Evolutionary conservation across 2,888 invertebrate genomes (phyloP).

Genomic region (Apamea crenata): DNA sequence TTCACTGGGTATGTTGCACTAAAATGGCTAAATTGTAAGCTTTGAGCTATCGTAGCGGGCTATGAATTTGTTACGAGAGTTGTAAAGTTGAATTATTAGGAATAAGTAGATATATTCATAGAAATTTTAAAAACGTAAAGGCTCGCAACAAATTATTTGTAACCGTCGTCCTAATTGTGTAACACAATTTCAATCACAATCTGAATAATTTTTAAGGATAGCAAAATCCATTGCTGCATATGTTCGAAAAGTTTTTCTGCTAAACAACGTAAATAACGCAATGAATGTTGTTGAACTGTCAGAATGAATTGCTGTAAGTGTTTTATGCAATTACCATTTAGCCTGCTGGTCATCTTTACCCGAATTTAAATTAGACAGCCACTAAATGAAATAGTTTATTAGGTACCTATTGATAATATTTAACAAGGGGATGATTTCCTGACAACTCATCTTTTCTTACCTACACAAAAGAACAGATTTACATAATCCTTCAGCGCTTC

Average conservation of each 20-base stretch:
- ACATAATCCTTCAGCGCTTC: too few species aligned
- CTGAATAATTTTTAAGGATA: background rate
- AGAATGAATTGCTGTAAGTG: background rate
- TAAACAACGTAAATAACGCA: background rate
- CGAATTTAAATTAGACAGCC: background rate
- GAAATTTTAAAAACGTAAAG: background rate
- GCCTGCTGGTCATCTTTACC: background rate
- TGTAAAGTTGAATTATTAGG: constrained; percentile 2
- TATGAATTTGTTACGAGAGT: constrained; percentile 45
- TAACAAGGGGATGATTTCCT: too few species aligned
- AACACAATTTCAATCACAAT: background rate
- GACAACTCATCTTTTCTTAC: background rate
- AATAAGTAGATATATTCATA: background rate
- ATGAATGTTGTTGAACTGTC: background rate
- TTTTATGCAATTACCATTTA: background rate
- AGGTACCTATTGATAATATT: background rate
- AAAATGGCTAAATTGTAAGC: constrained; percentile 63
- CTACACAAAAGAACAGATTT: background rate
- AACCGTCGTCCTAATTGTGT: background rate
- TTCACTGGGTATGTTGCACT: constrained; percentile 72
- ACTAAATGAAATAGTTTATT: background rate
- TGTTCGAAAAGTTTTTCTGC: background rate
- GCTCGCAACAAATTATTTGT: background rate
- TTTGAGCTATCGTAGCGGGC: constrained; percentile 50
- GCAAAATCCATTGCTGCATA: background rate